These are phyloP conservation scores for Hydrozoanthus tunicans DNA, from an alignment of 64 coral and sea anemone species.

Conservation along the genomic window DNA sequence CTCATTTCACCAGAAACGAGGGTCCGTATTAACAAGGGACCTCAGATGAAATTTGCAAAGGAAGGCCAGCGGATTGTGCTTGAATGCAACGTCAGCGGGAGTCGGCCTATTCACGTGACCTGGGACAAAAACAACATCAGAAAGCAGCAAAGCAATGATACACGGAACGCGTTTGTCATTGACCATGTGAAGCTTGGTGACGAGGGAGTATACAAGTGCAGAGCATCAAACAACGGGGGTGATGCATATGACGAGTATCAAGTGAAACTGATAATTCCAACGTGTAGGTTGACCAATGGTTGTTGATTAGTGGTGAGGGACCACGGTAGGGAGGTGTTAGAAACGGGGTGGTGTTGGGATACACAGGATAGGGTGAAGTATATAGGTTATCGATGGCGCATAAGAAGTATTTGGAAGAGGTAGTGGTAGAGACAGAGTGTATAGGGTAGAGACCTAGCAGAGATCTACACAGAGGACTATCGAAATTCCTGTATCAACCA, in stretches of 20 bases:
- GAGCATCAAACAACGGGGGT: constrained; percentile 19
- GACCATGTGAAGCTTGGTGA: constrained; percentile 12
- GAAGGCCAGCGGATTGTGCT: constrained; percentile 1
- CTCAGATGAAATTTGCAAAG: neutral
- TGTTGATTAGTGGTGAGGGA: neutral
- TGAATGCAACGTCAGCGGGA: neutral
- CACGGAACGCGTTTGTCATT: constrained; percentile 2
- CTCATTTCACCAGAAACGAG: neutral
- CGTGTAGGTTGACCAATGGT: constrained; percentile 5
- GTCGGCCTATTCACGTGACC: neutral
- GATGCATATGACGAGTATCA: neutral
- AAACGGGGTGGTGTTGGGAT: no score
- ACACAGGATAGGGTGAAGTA: no score
- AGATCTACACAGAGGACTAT: no score
- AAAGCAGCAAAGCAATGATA: neutral
- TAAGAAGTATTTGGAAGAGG: no score
- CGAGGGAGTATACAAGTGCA: constrained; percentile 42
- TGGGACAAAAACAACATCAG: neutral
- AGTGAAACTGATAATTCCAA: constrained; percentile 3
- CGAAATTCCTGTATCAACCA: neutral
- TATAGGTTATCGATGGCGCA: no score
- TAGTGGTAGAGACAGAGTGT: no score
- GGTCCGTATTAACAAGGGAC: neutral
- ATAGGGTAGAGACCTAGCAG: no score
- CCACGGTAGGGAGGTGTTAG: no score